Evolutionary conservation across 2,888 invertebrate species (phyloP).

Genomic region (Drosophila prolongata): DNA sequence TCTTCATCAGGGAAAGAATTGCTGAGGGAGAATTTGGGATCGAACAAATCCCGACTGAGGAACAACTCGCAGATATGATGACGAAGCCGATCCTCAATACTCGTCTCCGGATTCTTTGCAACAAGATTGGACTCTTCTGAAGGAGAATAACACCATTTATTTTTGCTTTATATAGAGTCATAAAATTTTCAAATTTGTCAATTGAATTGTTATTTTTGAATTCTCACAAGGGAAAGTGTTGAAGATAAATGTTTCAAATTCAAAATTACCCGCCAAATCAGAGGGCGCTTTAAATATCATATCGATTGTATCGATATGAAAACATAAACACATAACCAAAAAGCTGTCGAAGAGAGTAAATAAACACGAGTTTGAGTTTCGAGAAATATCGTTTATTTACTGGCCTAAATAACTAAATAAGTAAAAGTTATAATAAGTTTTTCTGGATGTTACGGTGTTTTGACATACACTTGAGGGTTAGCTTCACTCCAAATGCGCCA

Average conservation of each 20-base stretch:
- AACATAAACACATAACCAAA: too few species aligned
- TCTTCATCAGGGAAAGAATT: constrained; percentile 1
- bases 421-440: too few species aligned
- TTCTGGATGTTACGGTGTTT: too few species aligned
- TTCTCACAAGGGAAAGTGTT: constrained; percentile 1
- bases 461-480: too few species aligned
- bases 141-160: constrained; percentile 1
- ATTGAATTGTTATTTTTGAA: constrained; percentile 2
- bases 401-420: too few species aligned
- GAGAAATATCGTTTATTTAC: too few species aligned
- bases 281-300: too few species aligned
- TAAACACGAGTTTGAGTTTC: too few species aligned
- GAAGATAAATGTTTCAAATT: background rate
- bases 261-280: background rate
- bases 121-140: constrained; percentile 4
- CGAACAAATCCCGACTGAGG: background rate
- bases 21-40: constrained; percentile 1
- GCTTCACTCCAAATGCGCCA: too few species aligned
- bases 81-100: background rate
- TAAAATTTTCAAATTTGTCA: background rate
- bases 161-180: constrained; percentile 2
- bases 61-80: constrained; percentile 2
- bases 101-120: constrained; percentile 1
- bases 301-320: too few species aligned
- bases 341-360: too few species aligned